Percentiles rank a stretch among this genome's conserved stretches.
These are phyloP conservation scores for Megalonaias nervosa DNA, from an alignment of 1,140 invertebrate genomes.

Conservation along the genomic window DNA sequence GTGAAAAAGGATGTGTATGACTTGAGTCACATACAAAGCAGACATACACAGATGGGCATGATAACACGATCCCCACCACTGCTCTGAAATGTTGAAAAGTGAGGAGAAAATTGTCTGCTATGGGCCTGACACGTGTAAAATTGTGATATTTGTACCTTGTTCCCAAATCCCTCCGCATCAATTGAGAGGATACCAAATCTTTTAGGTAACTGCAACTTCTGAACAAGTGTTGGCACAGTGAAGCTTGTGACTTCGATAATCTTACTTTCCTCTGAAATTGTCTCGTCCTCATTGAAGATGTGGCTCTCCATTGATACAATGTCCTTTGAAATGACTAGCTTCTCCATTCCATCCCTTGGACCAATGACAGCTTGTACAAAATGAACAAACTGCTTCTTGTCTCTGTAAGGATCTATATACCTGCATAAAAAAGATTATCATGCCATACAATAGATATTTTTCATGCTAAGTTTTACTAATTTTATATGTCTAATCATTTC, in stretches of 20 bases:
- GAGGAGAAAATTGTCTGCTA: background rate
- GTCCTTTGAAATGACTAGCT: conserved; percentile 45
- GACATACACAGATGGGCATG: background rate
- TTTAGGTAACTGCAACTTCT: conserved; percentile 49
- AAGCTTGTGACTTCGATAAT: conserved; percentile 48
- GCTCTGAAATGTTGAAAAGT: background rate
- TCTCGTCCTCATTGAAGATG: conserved; percentile 17
- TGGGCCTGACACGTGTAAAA: background rate
- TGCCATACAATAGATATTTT: background rate
- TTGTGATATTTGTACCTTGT: conserved; percentile 41
- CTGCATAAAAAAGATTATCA: conserved; percentile 29
- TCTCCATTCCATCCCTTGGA: conserved; percentile 38
- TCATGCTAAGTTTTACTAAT: background rate
- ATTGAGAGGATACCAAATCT: conserved; percentile 61
- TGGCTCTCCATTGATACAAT: conserved; percentile 53
- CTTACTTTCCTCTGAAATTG: background rate
- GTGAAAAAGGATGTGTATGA: no score
- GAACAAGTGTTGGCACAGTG: conserved; percentile 51
- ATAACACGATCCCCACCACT: background rate
- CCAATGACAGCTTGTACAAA: conserved; percentile 51
- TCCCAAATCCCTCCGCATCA: conserved; percentile 60
- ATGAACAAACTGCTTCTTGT: conserved; percentile 45
- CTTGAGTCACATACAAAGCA: background rate
- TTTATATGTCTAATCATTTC: background rate
- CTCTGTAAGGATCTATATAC: conserved; percentile 47